phyloP scores from a whole-genome alignment of 2,113 vertebrate species.

The Poeciliopsis turrubarensis region DNA sequence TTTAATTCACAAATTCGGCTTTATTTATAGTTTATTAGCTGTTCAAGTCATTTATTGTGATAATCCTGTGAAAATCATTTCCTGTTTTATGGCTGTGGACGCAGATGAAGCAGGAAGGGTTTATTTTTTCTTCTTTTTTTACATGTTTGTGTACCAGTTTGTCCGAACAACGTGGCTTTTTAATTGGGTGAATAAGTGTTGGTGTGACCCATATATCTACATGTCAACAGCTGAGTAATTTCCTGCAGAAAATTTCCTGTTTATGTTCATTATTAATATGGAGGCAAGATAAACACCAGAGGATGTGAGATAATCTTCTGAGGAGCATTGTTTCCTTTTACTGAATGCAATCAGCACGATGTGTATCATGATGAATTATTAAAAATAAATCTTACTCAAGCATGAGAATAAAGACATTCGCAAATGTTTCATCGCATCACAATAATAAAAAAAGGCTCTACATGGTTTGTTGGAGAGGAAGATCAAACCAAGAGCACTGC shows the following conservation, averaged over 20 bases:
- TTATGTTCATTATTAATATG: background rate
- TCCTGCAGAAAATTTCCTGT: slow-evolving; percentile 37
- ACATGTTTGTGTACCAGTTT: background rate
- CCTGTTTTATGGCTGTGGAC: too few species aligned
- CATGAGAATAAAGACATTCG: slow-evolving; percentile 5
- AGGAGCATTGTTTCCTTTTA: slow-evolving; percentile 50
- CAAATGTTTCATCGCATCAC: slow-evolving; percentile 28
- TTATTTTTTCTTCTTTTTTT: background rate
- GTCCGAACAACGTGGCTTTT: background rate
- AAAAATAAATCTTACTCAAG: background rate
- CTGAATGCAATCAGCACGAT: slow-evolving; percentile 9
- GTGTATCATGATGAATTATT: slow-evolving; percentile 9
- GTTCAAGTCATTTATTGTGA: background rate
- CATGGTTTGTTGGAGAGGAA: background rate
- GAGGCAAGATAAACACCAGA: slow-evolving; percentile 23
- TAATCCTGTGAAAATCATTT: background rate
- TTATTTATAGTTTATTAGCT: background rate
- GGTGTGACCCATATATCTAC: background rate
- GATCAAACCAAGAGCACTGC: slow-evolving; percentile 62
- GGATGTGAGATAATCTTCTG: slow-evolving; percentile 49
- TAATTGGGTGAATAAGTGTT: slow-evolving; percentile 5
- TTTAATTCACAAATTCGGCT: background rate
- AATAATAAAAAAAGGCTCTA: background rate
- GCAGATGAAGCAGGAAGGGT: background rate
- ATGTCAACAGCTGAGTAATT: slow-evolving; percentile 37